Base-by-base conservation (phyloP, 2,113 vertebrate genomes). In the Poeciliopsis prolifica region DNA sequence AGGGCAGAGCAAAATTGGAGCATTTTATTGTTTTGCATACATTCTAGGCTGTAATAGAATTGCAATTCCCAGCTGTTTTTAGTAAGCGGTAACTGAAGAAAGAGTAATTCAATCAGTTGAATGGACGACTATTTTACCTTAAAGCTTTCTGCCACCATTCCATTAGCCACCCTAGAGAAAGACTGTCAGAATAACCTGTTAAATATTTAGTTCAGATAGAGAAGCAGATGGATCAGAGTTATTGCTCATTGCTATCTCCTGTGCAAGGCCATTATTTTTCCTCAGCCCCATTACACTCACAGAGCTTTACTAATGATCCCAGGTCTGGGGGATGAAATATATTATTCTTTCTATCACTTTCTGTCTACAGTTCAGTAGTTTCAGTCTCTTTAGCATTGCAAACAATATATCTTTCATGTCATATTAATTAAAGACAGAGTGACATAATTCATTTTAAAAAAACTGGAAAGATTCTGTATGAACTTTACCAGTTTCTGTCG, bases 171-270 rank as follows among this genome's bases (percentile, higher is more conserved):
- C 89, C 85, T 62, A 70, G 87, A 88, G 90, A 91, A 89, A 91
- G 86, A 80, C 86, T 71, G 76, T 85, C 87, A 87, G 77, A 93
- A 90, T 89, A 91, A 91, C 90, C 89, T 86, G 92, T 93, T 87
- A 93, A 93, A 92, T 91, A 93, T 92, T 92, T 90, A 92, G 83
- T 82, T 40, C 89, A 85, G 90, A 92, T 90, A 89, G 92, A 91
- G 87, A 86, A 79, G 81, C 83, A 90, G 88, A 92, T 90, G 87
- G 88, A 89, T 91, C 78, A 88, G 87, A 90, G 86, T 92, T 91
- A 92, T 88, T 82, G 75, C 87, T 92, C 85, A 88, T 88, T 89
- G 83, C 86, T 86, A 92, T 88, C 90, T 92, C 89, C 87, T 89
- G 91, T 91, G 65, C 89, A 90, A 88, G 81, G 82, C 86, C 89